Evolutionary conservation across 2,888 invertebrate species (phyloP).

Genomic region (Hydrotaea diabolus): DNA sequence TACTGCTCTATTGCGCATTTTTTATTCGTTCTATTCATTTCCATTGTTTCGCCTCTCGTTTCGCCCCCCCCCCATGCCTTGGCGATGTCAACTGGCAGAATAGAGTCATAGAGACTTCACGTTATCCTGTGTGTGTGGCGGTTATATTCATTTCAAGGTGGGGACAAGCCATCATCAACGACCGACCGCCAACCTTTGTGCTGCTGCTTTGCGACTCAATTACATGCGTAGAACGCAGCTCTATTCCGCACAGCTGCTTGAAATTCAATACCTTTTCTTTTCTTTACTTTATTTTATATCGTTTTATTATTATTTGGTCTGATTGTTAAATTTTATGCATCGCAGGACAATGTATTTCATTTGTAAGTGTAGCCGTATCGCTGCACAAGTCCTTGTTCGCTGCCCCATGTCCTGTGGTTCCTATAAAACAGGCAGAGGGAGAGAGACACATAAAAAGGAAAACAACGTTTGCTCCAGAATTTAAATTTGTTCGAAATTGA

Average conservation of each 20-base stretch:
- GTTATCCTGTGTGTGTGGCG: constrained; percentile 28
- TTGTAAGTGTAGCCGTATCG: constrained; percentile 29
- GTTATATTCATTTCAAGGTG: constrained; percentile 38
- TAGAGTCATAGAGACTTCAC: background rate
- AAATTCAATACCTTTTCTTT: constrained; percentile 70
- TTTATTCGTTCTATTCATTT: constrained; percentile 37
- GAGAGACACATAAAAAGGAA: no score
- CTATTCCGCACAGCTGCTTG: constrained; percentile 71
- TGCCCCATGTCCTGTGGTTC: constrained; percentile 12
- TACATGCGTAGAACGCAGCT: constrained; percentile 41
- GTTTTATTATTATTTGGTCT: constrained; percentile 52
- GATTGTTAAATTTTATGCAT: constrained; percentile 70
- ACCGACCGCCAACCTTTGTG: constrained; percentile 3
- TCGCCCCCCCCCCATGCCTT: no score
- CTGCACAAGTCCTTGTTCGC: background rate
- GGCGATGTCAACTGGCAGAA: constrained; percentile 58
- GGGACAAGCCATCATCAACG: constrained; percentile 32
- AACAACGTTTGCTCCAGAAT: constrained; percentile 33
- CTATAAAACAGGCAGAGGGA: constrained; percentile 33
- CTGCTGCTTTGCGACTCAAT: constrained; percentile 20
- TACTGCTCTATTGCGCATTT: background rate
- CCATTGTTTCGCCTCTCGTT: background rate
- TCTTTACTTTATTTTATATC: background rate
- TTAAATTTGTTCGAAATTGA: constrained; percentile 67
- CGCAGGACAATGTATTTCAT: constrained; percentile 65